phyloP scores from a whole-genome alignment of 2,888 invertebrate species.

The Epistrophe eligans region DNA sequence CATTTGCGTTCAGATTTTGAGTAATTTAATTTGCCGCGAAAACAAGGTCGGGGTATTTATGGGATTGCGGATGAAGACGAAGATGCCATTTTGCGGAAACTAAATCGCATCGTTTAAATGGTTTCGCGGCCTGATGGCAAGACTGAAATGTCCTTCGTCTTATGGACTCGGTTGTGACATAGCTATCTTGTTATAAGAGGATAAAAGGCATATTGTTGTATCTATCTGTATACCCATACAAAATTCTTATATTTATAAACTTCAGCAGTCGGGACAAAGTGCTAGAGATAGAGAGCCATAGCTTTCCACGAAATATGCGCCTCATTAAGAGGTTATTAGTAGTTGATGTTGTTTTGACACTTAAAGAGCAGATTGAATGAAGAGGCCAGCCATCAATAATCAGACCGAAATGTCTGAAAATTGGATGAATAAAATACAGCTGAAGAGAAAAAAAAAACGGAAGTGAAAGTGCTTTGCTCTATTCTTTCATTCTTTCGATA shows the following conservation, averaged over 20 bases:
- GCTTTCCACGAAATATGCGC: constrained; percentile 29
- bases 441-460: neutral
- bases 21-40: constrained; percentile 56
- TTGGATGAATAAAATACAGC: constrained; percentile 9
- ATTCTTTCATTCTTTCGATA: neutral
- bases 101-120: constrained; percentile 48
- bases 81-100: constrained; percentile 55
- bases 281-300: neutral
- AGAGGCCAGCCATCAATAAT: constrained; percentile 52
- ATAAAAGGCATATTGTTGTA: constrained; percentile 23
- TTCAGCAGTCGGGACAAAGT: constrained; percentile 33
- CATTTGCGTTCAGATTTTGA: constrained; percentile 48
- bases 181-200: constrained; percentile 15
- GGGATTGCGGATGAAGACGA: constrained; percentile 35
- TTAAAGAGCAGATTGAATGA: constrained; percentile 64
- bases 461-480: constrained; percentile 14
- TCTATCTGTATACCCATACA: constrained; percentile 41
- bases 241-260: constrained; percentile 9
- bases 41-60: constrained; percentile 58
- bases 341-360: constrained; percentile 75
- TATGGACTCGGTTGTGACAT: neutral
- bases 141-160: constrained; percentile 39
- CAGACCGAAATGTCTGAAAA: constrained; percentile 52
- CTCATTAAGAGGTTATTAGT: constrained; percentile 68
- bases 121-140: neutral